Evolutionary conservation across 2,113 vertebrate species (phyloP).

Genomic region (Dryoscopus gambensis): DNA sequence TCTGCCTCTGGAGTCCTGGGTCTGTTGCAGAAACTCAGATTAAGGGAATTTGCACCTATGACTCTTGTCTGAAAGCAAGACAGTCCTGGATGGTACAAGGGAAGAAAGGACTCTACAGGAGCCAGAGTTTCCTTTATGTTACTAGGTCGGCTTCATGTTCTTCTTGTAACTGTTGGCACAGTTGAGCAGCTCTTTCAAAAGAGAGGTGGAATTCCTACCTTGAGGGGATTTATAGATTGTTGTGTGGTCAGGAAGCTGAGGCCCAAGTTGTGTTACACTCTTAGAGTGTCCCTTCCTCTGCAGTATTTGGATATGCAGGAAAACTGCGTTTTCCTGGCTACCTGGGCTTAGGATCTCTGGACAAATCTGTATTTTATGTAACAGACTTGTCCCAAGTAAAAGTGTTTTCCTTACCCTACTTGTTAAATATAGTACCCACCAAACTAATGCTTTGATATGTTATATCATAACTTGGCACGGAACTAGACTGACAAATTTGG

Average conservation of each 20-base stretch:
- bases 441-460: not conserved
- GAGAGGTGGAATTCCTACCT: not conserved
- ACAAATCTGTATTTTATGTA: slow-evolving; percentile 8
- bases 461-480: slow-evolving; percentile 26
- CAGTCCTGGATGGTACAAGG: not conserved
- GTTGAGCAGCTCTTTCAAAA: not conserved
- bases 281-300: not conserved
- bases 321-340: not conserved
- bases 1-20: not conserved
- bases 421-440: not conserved
- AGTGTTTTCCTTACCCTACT: slow-evolving; percentile 21
- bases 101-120: not conserved
- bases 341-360: not conserved
- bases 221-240: not conserved
- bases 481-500: slow-evolving; percentile 27
- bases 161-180: not conserved
- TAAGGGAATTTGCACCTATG: not conserved
- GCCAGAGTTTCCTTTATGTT: not conserved
- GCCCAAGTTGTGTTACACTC: not conserved
- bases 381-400: not conserved
- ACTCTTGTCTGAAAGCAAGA: not conserved
- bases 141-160: not conserved
- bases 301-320: not conserved
- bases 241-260: not conserved
- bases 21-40: not conserved